phyloP scores from a whole-genome alignment of 2,888 invertebrate genomes.

The Metalampra italica region DNA sequence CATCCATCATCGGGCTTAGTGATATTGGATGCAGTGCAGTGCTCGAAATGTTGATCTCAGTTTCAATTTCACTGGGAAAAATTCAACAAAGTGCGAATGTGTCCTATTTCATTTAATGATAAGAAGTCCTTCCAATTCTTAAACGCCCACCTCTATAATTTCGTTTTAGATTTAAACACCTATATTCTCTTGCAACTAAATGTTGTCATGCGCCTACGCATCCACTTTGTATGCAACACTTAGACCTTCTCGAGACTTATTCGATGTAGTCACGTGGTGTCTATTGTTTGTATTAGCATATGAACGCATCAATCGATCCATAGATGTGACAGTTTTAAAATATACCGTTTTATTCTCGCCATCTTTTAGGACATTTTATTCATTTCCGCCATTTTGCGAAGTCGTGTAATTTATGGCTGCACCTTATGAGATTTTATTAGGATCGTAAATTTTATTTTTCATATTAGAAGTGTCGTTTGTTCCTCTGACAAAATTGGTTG shows the following conservation, averaged over 20 bases:
- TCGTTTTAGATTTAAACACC: constrained; percentile 23
- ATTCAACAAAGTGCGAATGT: too few relatives aligned
- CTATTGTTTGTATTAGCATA: constrained; percentile 36
- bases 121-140: constrained; percentile 11
- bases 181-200: constrained; percentile 23
- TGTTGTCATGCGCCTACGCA: constrained; percentile 38
- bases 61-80: too few relatives aligned
- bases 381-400: not conserved
- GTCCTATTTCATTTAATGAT: too few relatives aligned
- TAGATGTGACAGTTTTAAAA: not conserved
- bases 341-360: not conserved
- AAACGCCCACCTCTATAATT: constrained; percentile 32
- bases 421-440: not conserved
- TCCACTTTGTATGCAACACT: constrained; percentile 48
- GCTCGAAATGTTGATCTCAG: too few relatives aligned
- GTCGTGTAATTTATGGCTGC: not conserved
- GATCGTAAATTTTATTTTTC: too few relatives aligned
- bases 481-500: too few relatives aligned
- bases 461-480: too few relatives aligned
- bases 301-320: constrained; percentile 15
- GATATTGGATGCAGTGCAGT: too few relatives aligned
- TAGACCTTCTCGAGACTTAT: constrained; percentile 45
- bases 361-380: not conserved
- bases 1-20: too few relatives aligned
- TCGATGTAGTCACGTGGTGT: constrained; percentile 30